A percentile compares a stretch with the other conserved stretches of the same genome.
Conservation (phyloP, 2,113 vertebrate species). For the Mandrillus leucophaeus region DNA sequence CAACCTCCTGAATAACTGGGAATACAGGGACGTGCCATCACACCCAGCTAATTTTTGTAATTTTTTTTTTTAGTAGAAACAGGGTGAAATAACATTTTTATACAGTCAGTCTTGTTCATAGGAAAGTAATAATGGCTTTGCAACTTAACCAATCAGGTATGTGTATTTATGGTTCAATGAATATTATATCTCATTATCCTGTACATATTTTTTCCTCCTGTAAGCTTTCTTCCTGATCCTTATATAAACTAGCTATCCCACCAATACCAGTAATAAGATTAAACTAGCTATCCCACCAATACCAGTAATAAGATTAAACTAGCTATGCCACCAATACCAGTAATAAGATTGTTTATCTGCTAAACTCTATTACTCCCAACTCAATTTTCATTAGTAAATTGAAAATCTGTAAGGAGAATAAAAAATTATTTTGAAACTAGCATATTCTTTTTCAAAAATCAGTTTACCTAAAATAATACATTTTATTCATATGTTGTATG, state of each 20-base stretch:
- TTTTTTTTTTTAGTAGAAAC: too few relatives aligned
- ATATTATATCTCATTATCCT: neutral
- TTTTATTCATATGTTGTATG: neutral
- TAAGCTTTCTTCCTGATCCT: neutral
- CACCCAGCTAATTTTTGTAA: too few relatives aligned
- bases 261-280: neutral
- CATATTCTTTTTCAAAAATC: neutral
- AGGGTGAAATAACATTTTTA: neutral
- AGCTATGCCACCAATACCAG: neutral
- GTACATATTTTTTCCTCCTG: neutral
- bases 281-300: neutral
- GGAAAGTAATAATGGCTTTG: neutral
- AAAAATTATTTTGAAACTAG: neutral
- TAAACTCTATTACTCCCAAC: neutral
- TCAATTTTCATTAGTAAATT: neutral
- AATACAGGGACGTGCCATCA: too few relatives aligned
- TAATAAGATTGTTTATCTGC: neutral
- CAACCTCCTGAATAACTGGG: too few relatives aligned
- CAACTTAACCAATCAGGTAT: neutral
- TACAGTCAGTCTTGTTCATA: neutral
- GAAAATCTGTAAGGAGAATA: neutral
- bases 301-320: neutral
- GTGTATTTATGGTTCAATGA: neutral
- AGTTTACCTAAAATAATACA: neutral
- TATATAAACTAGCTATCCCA: neutral